Conservation (phyloP, 2,888 invertebrate genomes). For the Tetanocera ferruginea region DNA sequence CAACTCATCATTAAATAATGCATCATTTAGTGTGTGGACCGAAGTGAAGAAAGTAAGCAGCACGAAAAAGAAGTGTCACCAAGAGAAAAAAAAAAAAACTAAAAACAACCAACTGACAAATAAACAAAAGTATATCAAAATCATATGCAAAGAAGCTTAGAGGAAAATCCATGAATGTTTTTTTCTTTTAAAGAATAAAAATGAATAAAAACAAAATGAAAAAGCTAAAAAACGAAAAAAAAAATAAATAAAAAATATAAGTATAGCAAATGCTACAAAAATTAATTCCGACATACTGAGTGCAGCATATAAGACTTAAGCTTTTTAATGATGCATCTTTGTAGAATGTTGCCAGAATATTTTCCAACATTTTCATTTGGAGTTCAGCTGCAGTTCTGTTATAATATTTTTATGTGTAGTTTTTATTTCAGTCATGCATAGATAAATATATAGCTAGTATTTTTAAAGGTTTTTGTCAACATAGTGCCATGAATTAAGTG, state of each 20-base stretch:
- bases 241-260: not conserved
- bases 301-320: not conserved
- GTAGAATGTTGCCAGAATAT: not conserved
- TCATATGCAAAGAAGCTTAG: conserved; percentile 27
- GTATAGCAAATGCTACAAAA: not conserved
- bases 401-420: not conserved
- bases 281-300: not conserved
- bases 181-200: not conserved
- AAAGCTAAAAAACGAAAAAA: not conserved
- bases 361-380: not conserved
- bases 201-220: not conserved
- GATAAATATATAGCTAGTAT: not conserved
- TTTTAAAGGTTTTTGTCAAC: conserved; percentile 1
- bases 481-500: conserved; percentile 8
- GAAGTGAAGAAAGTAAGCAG: not conserved
- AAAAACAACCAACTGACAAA: not conserved
- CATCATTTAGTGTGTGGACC: conserved; percentile 3
- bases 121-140: not conserved
- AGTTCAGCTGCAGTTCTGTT: not conserved
- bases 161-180: not conserved
- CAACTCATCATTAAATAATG: conserved; percentile 43
- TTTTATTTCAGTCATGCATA: not conserved
- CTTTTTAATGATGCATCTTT: conserved; percentile 17
- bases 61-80: not conserved
- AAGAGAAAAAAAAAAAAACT: not conserved